Percentiles rank a stretch among this genome's conserved stretches.
Evolutionary conservation across 2,113 vertebrate genomes (phyloP).

Genomic region (Mus musculus): GRCm39 chr5:14617001-14617500

Average conservation of each 20-base stretch:
- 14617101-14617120: neutral
- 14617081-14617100: neutral
- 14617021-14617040: neutral
- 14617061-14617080: neutral
- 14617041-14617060: neutral
- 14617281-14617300: neutral
- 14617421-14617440: neutral
- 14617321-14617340: neutral
- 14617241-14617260: neutral
- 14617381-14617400: neutral
- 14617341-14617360: neutral
- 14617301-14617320: neutral
- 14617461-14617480: neutral
- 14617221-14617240: conserved; percentile 21
- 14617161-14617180: neutral
- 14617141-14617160: neutral
- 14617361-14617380: neutral
- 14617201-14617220: neutral
- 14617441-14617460: neutral
- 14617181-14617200: neutral
- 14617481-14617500: too few species aligned
- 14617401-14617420: neutral
- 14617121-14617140: neutral
- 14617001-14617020: conserved; percentile 49
- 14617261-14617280: neutral